Percentiles rank a stretch among this genome's conserved stretches.
phyloP scores from a whole-genome alignment of 2,888 invertebrate species.

The Patella pellucida region DNA sequence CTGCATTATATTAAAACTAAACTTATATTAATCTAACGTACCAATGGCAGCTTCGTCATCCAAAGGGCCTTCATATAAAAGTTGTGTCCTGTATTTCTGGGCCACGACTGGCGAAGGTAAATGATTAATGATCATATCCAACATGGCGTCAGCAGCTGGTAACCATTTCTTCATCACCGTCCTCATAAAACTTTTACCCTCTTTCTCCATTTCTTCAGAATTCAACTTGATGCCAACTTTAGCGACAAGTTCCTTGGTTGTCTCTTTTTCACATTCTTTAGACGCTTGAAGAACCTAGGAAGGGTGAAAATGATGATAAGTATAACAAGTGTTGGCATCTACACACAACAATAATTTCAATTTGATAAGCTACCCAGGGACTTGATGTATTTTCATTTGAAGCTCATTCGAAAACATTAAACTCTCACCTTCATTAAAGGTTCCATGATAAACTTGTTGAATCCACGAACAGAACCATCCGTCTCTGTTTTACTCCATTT shows the following conservation, averaged over 20 bases:
- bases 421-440: slow-evolving; percentile 92
- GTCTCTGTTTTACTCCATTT: slow-evolving; percentile 84
- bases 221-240: slow-evolving; percentile 92
- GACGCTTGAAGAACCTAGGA: slow-evolving; percentile 48
- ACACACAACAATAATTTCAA: too few relatives aligned
- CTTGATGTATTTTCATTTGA: not conserved
- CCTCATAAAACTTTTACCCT: slow-evolving; percentile 94
- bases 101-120: slow-evolving; percentile 98
- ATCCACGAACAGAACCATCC: slow-evolving; percentile 79
- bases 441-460: slow-evolving; percentile 98
- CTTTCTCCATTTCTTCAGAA: slow-evolving; percentile 95
- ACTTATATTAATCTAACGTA: slow-evolving; percentile 37
- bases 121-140: slow-evolving; percentile 99
- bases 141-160: slow-evolving; percentile 98
- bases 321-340: too few relatives aligned
- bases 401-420: not conserved
- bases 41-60: slow-evolving; percentile 96
- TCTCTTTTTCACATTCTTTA: slow-evolving; percentile 75
- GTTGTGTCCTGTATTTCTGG: slow-evolving; percentile 98
- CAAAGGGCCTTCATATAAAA: slow-evolving; percentile 98
- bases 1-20: too few relatives aligned
- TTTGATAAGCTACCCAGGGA: too few relatives aligned
- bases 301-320: slow-evolving; percentile 1
- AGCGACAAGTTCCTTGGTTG: slow-evolving; percentile 86
- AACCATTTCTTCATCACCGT: slow-evolving; percentile 99